A percentile compares a stretch with the other conserved stretches of the same genome.
phyloP scores from a whole-genome alignment of 2,797 vertebrate species.

The Siniperca undulata region DNA sequence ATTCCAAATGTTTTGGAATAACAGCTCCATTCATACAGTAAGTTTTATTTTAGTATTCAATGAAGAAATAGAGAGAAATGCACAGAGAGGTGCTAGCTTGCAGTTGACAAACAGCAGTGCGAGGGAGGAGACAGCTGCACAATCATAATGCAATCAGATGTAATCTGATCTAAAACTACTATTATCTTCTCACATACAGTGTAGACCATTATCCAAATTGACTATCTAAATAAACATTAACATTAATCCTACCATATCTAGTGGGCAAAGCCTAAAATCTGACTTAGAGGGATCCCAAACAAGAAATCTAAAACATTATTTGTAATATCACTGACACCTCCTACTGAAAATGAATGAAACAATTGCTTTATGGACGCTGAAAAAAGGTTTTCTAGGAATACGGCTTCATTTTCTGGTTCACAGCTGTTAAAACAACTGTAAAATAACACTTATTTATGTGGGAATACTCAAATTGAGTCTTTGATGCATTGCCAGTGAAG shows the following conservation, averaged over 20 bases:
- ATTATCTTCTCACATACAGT: constrained; percentile 22
- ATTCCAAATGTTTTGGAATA: background rate
- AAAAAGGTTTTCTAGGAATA: background rate
- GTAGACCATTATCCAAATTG: constrained; percentile 9
- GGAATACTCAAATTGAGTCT: constrained; percentile 18
- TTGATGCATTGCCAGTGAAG: constrained; percentile 3
- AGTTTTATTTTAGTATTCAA: background rate
- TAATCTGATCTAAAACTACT: constrained; percentile 17
- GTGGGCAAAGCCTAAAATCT: background rate
- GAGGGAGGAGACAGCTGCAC: constrained; percentile 24
- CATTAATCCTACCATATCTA: background rate
- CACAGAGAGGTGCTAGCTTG: background rate
- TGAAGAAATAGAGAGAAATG: background rate
- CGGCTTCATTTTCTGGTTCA: background rate
- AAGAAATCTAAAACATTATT: background rate
- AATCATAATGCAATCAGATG: constrained; percentile 33
- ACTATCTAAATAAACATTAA: constrained; percentile 18
- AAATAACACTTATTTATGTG: constrained; percentile 10
- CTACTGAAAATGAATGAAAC: background rate
- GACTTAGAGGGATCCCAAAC: constrained; percentile 1
- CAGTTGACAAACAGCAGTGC: background rate
- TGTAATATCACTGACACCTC: background rate
- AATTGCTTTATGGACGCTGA: background rate
- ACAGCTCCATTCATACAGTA: background rate
- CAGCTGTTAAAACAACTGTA: constrained; percentile 15